Evolutionary conservation across 2,113 vertebrate species (phyloP).

Genomic region (Pycnonotus jocosus): DNA sequence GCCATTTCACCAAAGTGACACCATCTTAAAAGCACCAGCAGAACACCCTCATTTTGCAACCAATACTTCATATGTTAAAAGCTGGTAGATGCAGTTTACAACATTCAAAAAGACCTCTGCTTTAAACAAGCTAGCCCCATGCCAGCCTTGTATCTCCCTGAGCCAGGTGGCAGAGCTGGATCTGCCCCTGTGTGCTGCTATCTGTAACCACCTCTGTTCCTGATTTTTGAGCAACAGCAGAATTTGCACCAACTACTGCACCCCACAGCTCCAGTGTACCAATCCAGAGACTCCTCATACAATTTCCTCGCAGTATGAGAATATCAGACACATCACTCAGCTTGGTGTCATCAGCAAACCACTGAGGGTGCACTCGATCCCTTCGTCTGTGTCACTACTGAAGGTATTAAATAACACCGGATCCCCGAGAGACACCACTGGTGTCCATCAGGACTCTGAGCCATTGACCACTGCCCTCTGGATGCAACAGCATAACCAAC

Average conservation of each 20-base stretch:
- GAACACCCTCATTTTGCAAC: not conserved
- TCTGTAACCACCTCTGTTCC: not conserved
- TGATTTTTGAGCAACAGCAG: not conserved
- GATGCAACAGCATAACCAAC: not conserved
- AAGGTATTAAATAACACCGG: not conserved
- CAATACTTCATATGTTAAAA: not conserved
- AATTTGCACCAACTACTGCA: not conserved
- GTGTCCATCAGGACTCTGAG: not conserved
- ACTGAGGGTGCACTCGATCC: not conserved
- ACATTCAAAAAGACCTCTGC: not conserved
- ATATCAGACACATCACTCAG: not conserved
- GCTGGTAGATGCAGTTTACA: not conserved
- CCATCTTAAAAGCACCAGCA: not conserved
- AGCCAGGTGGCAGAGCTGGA: not conserved
- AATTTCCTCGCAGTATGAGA: not conserved
- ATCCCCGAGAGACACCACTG: not conserved
- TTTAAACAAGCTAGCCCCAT: not conserved
- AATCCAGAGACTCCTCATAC: not conserved
- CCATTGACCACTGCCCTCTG: accelerated
- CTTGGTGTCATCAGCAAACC: not conserved
- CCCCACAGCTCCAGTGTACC: not conserved
- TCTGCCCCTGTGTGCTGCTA: accelerated
- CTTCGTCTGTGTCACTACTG: not conserved
- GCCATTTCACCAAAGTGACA: not conserved
- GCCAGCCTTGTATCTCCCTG: not conserved